Evolutionary conservation across 2,797 vertebrate genomes (phyloP).

Genomic region (Serranus cabrilla): DNA sequence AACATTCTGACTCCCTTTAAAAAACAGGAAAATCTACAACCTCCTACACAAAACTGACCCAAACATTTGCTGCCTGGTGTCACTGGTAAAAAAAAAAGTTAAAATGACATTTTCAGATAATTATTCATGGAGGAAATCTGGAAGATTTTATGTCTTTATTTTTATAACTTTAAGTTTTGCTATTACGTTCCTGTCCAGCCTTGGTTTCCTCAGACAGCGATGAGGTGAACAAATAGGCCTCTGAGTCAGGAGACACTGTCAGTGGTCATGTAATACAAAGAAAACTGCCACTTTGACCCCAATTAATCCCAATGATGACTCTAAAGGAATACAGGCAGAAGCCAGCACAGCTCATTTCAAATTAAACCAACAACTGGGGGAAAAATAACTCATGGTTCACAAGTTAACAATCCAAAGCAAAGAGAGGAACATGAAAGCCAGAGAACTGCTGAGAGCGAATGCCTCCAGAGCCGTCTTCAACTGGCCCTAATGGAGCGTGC

Average conservation of each 20-base stretch:
- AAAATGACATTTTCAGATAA: neutral
- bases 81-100: neutral
- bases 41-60: neutral
- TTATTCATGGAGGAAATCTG: neutral
- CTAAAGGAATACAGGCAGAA: conserved; percentile 16
- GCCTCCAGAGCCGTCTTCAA: conserved; percentile 35
- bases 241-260: neutral
- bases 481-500: conserved; percentile 45
- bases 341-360: conserved; percentile 45
- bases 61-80: neutral
- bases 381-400: conserved; percentile 57
- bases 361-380: conserved; percentile 56
- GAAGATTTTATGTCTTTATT: neutral
- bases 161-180: neutral
- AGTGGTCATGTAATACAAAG: conserved; percentile 31
- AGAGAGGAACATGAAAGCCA: conserved; percentile 41
- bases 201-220: neutral
- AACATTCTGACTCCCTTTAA: neutral
- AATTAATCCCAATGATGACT: conserved; percentile 48
- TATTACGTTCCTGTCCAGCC: neutral
- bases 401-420: conserved; percentile 47
- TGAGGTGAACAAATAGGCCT: neutral
- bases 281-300: conserved; percentile 41
- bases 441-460: conserved; percentile 49
- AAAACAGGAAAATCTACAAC: neutral